Conservation (phyloP, 1,140 invertebrate genomes). For the Drosophila grimshawi region DNA sequence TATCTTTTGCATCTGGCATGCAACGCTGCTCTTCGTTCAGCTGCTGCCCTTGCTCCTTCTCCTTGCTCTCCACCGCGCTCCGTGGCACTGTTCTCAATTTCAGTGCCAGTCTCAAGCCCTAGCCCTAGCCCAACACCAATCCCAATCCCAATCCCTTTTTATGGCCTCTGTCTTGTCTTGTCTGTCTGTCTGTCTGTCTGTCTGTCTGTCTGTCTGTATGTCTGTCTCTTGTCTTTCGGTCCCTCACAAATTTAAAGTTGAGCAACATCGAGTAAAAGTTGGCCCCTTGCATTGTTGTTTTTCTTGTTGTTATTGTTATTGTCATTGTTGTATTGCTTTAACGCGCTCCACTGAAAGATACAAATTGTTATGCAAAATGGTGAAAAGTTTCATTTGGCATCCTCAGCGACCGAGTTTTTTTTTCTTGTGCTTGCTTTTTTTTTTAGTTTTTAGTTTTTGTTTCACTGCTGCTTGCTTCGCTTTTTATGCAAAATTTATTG, state of each 20-base stretch:
- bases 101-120: constrained; percentile 36
- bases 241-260: constrained; percentile 68
- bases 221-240: constrained; percentile 6
- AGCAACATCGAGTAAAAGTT: constrained; percentile 78
- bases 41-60: background rate
- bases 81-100: background rate
- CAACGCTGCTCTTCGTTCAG: constrained; percentile 18
- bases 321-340: constrained; percentile 69
- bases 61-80: constrained; percentile 9
- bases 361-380: constrained; percentile 83
- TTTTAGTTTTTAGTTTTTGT: constrained; percentile 33
- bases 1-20: constrained; percentile 50
- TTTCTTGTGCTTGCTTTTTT: constrained; percentile 7
- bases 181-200: constrained; percentile 32
- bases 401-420: constrained; percentile 55
- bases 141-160: constrained; percentile 57
- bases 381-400: constrained; percentile 80
- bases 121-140: constrained; percentile 39
- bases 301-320: constrained; percentile 39
- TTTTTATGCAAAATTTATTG: constrained; percentile 64
- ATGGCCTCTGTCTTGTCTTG: constrained; percentile 44
- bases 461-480: constrained; percentile 45
- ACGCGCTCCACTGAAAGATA: constrained; percentile 82
- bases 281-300: constrained; percentile 59
- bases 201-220: constrained; percentile 25